phyloP scores from a whole-genome alignment of 2,888 invertebrate species.

The Parascotia fuliginaria region DNA sequence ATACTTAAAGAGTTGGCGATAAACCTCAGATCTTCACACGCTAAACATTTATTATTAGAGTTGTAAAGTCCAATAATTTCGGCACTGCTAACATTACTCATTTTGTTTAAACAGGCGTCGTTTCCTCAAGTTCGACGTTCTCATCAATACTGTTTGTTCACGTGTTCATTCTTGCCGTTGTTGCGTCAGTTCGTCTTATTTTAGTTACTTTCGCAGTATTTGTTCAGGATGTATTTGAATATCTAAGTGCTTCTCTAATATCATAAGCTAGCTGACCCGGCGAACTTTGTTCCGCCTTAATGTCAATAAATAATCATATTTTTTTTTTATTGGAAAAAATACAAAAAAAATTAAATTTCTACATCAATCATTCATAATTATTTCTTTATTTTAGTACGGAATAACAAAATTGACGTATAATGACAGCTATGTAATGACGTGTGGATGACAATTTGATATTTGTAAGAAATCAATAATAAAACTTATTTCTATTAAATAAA shows the following conservation, averaged over 20 bases:
- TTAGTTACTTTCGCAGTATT: constrained; percentile 23
- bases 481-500: too few relatives aligned
- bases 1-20: neutral
- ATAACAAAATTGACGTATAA: too few relatives aligned
- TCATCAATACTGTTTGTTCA: constrained; percentile 20
- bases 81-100: neutral
- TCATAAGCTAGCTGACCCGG: neutral
- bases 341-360: too few relatives aligned
- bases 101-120: neutral
- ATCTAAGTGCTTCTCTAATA: constrained; percentile 10
- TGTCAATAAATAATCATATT: too few relatives aligned
- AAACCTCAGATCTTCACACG: neutral
- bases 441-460: too few relatives aligned
- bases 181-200: constrained; percentile 16
- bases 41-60: neutral
- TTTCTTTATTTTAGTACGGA: too few relatives aligned
- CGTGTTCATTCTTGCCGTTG: constrained; percentile 20
- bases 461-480: too few relatives aligned
- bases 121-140: constrained; percentile 18
- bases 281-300: neutral
- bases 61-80: constrained; percentile 1
- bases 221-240: constrained; percentile 22
- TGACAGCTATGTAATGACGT: too few relatives aligned
- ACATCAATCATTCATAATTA: too few relatives aligned
- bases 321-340: too few relatives aligned